A percentile compares a stretch with the other conserved stretches of the same genome.
These are phyloP conservation scores for Amphipyra tragopoginis DNA, from an alignment of 2,888 invertebrate species.

Conservation along the genomic window DNA sequence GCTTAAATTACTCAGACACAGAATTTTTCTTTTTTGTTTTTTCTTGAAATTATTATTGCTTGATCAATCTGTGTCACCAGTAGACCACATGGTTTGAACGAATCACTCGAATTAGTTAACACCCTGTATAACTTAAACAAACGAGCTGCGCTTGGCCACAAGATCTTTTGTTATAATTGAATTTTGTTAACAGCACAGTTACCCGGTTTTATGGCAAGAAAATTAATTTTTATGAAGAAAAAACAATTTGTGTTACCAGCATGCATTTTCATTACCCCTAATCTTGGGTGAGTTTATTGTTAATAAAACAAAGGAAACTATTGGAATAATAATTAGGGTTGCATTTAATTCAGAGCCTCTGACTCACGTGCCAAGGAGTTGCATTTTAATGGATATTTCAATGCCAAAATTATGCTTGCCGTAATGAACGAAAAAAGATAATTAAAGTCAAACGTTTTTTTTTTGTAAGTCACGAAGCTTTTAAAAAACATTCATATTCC, in stretches of 20 bases:
- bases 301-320: conserved; percentile 70
- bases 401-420: conserved; percentile 50
- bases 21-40: no score
- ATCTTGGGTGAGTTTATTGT: conserved; percentile 70
- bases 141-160: not conserved
- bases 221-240: conserved; percentile 72
- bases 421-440: conserved; percentile 30
- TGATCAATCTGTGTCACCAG: no score
- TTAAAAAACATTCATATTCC: conserved; percentile 1
- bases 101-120: no score
- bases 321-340: conserved; percentile 55
- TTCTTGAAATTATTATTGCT: no score
- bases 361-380: conserved; percentile 14
- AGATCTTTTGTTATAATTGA: conserved; percentile 70
- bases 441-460: conserved; percentile 1
- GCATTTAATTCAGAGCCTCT: conserved; percentile 35
- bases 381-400: conserved; percentile 49
- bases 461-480: not conserved
- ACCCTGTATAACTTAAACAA: conserved; percentile 21
- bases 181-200: conserved; percentile 72
- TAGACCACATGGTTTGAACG: no score
- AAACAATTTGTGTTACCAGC: conserved; percentile 66
- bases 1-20: no score
- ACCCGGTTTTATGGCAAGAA: conserved; percentile 71
- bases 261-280: conserved; percentile 74